Evolutionary conservation across 2,888 invertebrate genomes (phyloP), one percentile per base, ranked within the genome.

Genomic region (Eupelmus urozonus): DNA sequence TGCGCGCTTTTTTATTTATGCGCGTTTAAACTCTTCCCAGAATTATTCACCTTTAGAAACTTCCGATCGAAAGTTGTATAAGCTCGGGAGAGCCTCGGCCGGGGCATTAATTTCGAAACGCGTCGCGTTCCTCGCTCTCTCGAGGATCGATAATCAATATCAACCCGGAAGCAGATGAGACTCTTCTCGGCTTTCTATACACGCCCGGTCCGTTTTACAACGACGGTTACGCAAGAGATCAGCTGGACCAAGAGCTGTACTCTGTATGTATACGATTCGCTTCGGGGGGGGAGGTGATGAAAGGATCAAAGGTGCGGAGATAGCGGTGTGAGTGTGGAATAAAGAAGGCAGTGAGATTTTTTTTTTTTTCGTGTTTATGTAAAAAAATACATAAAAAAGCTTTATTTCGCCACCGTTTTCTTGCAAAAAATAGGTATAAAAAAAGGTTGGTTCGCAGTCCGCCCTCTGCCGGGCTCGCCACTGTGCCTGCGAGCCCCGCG

Each of bases 321-420:
- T 34, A 40, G 40, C 3, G 20, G 20, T 5, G 55, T 51, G 34
- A 9, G 13, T 40, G 3, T n/a, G 42, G 9, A 69, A 63, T 59
- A 9, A 65, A 57, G 18, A 1, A 69, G 66, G 45, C 42, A 42
- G 1, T 23, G 11, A 71, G n/a, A n/a, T n/a, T n/a, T n/a, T n/a
- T 51, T 49, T 20, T 74, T 40, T 66, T 76, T 72, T 67, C 51
- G 40, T 62, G 75, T 78, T 89, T 88, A 89, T 88, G 88, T 89
- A 88, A 88, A 89, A 86, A 85, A 86, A 87, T 87, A 89, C 88
- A 88, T 88, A 89, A 88, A 88, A 89, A 88, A 89, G 89, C 88
- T 89, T 89, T 89, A 89, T 89, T 89, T 89, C 89, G 89, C 89
- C 89, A 89, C 89, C 89, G 89, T 89, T 89, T 89, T 89, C 89